Evolutionary conservation across 1,140 invertebrate species (phyloP).

Genomic region (Nylanderia fulva): DNA sequence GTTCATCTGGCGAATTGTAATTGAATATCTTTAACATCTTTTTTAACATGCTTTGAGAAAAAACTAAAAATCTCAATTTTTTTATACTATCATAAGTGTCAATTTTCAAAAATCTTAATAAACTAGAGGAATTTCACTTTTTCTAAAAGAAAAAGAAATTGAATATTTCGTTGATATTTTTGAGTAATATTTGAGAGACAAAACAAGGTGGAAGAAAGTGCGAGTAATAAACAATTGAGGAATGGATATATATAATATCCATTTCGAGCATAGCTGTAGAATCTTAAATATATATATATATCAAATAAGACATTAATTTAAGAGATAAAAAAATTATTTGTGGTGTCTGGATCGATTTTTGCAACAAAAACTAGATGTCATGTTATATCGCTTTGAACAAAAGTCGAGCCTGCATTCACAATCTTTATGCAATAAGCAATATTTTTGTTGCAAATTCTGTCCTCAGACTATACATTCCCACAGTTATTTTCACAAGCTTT

Average conservation of each 20-base stretch:
- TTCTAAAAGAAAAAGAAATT: slow-evolving; percentile 1
- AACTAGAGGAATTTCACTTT: not conserved
- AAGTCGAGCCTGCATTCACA: not conserved
- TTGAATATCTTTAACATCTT: slow-evolving; percentile 2
- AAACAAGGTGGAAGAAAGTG: slow-evolving; percentile 59
- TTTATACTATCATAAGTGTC: not conserved
- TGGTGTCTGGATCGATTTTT: slow-evolving; percentile 27
- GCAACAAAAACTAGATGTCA: not conserved
- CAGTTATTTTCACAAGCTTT: slow-evolving; percentile 17
- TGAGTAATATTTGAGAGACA: slow-evolving; percentile 58
- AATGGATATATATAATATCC: slow-evolving; percentile 30
- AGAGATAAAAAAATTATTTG: slow-evolving; percentile 39
- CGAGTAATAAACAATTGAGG: slow-evolving; percentile 59
- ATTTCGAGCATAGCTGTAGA: slow-evolving; percentile 65
- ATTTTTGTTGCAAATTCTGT: slow-evolving; percentile 5
- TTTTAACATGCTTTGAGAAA: slow-evolving; percentile 4
- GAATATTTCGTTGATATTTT: slow-evolving; percentile 5
- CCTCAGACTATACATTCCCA: not conserved
- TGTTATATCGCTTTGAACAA: slow-evolving; percentile 12
- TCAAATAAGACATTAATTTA: slow-evolving; percentile 48
- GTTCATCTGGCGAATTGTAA: not conserved
- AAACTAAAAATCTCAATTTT: not conserved
- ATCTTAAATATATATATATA: slow-evolving; percentile 62
- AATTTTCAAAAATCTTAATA: not conserved
- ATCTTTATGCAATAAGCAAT: not conserved